These are phyloP conservation scores for Ceratosolen fusciceps DNA, from an alignment of 1,140 invertebrate species.

Conservation along the genomic window DNA sequence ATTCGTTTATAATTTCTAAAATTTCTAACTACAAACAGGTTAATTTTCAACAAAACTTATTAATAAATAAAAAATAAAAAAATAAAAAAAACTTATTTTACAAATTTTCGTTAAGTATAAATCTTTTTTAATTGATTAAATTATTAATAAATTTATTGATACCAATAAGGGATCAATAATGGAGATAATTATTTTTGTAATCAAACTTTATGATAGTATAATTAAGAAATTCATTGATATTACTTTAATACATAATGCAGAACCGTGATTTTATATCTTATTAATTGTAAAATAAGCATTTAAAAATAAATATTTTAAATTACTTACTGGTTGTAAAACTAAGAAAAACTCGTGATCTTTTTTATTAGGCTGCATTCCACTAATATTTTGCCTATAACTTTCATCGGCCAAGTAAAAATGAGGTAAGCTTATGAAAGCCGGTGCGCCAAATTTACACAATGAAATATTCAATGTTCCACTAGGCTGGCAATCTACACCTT, in stretches of 20 bases:
- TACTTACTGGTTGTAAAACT: conserved; percentile 78
- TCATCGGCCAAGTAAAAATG: conserved; percentile 89
- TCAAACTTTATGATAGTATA: too few relatives aligned
- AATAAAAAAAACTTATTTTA: too few relatives aligned
- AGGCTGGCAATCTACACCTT: conserved; percentile 65
- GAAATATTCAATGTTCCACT: conserved; percentile 79
- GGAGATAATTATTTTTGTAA: too few relatives aligned
- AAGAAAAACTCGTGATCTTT: conserved; percentile 80
- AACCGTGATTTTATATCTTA: too few relatives aligned
- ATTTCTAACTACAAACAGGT: too few relatives aligned
- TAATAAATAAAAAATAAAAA: too few relatives aligned
- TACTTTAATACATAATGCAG: too few relatives aligned
- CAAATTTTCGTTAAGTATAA: not conserved
- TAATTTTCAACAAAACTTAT: too few relatives aligned
- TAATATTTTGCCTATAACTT: conserved; percentile 75
- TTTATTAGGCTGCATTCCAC: conserved; percentile 80
- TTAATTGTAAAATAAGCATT: not conserved
- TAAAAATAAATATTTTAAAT: not conserved
- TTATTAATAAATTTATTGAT: too few relatives aligned
- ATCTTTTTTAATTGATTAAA: not conserved
- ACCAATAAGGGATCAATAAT: too few relatives aligned
- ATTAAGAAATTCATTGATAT: too few relatives aligned
- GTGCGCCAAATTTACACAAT: conserved; percentile 80
- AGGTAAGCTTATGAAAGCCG: conserved; percentile 86
- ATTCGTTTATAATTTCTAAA: not conserved